Base-by-base conservation (phyloP, 2,888 invertebrate genomes). In the Melinaea menophilus region DNA sequence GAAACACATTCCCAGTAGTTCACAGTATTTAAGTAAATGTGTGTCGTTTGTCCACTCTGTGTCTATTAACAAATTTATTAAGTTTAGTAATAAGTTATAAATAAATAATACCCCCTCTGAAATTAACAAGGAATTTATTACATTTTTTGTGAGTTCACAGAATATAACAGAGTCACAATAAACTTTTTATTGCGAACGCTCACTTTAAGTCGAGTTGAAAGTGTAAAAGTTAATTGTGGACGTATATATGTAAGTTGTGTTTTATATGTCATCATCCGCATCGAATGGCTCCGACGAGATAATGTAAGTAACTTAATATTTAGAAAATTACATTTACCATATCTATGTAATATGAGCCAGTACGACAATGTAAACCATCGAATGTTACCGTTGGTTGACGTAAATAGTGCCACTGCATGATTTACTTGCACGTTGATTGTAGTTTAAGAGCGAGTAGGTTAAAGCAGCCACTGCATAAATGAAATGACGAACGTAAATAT, bases 281-380 rank as follows among this genome's bases (percentile, higher is more conserved):
- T 75, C 79, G 71, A 75, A 78, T 71, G 82, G 88, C 86, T 84
- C 83, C 88, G 83, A 84, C 90, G 90, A 87, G 88, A 86, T 84
- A 79, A 88, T 83, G 90, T 90, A 88, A 90, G 90, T 90, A 87
- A 84, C 78, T 84, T 82, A 79, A 80, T 81, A 77, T 77, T 78
- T 81, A 84, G 81, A 85, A 79, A 79, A 77, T 84, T 73, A 77
- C 22, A 22, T 79, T 81, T 79, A 80, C 77, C 77, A 78, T 72
- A 79, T 62, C 56, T 65, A 57, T 65, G 59, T 65, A 74, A 76
- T 72, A 74, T 84, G 83, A 79, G 78, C 79, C 79, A 79, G 58
- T 76, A 79, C 73, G 78, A 75, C 72, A 75, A 70, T 74, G 67
- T 75, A 79, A 84, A 78, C 80, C 85, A 82, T 87, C 82, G 79